Conservation (phyloP, 2,888 invertebrate genomes). For the Monoplex corrugatus region DNA sequence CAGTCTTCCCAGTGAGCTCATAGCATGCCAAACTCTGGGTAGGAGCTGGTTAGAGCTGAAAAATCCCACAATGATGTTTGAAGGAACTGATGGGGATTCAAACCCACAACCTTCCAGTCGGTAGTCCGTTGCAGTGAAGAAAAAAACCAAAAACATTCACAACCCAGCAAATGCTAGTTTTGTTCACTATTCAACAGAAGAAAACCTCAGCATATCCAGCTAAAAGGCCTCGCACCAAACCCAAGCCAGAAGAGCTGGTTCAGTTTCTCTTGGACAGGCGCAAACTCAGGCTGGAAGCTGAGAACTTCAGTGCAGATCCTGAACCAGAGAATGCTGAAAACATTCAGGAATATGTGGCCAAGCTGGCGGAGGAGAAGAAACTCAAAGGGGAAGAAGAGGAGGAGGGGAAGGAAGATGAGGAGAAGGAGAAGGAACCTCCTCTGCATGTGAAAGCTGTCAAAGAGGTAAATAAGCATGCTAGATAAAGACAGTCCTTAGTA, state of each 20-base stretch:
- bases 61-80: too few relatives aligned
- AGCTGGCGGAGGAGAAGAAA: constrained; percentile 46
- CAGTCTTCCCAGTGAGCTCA: too few relatives aligned
- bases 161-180: too few relatives aligned
- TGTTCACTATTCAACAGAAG: neutral
- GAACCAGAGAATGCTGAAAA: constrained; percentile 38
- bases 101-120: too few relatives aligned
- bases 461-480: constrained; percentile 65
- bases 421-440: constrained; percentile 57
- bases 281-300: constrained; percentile 37
- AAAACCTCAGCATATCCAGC: neutral
- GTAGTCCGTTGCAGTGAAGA: too few relatives aligned
- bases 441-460: constrained; percentile 68
- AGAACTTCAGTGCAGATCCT: constrained; percentile 39
- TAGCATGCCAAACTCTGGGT: too few relatives aligned
- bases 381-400: constrained; percentile 36
- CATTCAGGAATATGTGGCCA: constrained; percentile 52
- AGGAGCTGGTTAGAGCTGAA: too few relatives aligned
- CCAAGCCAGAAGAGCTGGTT: constrained; percentile 3
- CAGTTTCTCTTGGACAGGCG: constrained; percentile 42
- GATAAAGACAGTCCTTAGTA: too few relatives aligned
- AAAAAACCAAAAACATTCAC: too few relatives aligned
- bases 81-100: too few relatives aligned
- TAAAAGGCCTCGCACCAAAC: neutral
- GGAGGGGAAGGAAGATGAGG: constrained; percentile 50